Conservation (phyloP, 2,113 vertebrate genomes). For the Alosa alosa region DNA sequence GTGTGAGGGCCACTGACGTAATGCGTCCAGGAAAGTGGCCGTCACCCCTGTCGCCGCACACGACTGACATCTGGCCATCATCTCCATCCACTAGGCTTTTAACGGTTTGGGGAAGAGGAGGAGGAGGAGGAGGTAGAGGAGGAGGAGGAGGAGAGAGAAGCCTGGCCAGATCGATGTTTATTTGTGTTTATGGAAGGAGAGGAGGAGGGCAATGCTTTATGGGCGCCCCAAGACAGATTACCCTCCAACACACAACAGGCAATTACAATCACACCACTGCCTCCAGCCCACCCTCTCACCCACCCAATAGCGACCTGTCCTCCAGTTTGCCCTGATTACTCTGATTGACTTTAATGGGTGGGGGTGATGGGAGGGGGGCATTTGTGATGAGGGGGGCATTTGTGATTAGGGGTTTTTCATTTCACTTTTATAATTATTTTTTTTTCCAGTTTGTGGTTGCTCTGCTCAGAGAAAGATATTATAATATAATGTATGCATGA, state of each 20-base stretch:
- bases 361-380: slow-evolving; percentile 24
- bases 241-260: slow-evolving; percentile 17
- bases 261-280: slow-evolving; percentile 1
- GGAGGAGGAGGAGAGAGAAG: neutral
- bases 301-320: neutral
- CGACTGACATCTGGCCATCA: neutral
- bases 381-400: slow-evolving; percentile 18
- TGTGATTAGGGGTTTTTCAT: slow-evolving; percentile 3
- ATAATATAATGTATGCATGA: slow-evolving; percentile 18
- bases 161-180: slow-evolving; percentile 49
- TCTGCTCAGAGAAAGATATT: neutral
- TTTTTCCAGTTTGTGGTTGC: neutral
- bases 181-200: slow-evolving; percentile 44
- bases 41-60: neutral
- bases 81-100: slow-evolving; percentile 37
- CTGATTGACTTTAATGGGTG: slow-evolving; percentile 34
- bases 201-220: slow-evolving; percentile 21
- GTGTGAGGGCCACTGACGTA: neutral
- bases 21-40: neutral
- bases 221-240: slow-evolving; percentile 41
- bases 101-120: slow-evolving; percentile 32
- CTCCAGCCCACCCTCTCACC: neutral
- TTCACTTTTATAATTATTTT: slow-evolving; percentile 4
- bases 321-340: slow-evolving; percentile 2
- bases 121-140: neutral